Evolutionary conservation across 2,888 invertebrate species (phyloP).

Genomic region (Holacanthella duospinosa): DNA sequence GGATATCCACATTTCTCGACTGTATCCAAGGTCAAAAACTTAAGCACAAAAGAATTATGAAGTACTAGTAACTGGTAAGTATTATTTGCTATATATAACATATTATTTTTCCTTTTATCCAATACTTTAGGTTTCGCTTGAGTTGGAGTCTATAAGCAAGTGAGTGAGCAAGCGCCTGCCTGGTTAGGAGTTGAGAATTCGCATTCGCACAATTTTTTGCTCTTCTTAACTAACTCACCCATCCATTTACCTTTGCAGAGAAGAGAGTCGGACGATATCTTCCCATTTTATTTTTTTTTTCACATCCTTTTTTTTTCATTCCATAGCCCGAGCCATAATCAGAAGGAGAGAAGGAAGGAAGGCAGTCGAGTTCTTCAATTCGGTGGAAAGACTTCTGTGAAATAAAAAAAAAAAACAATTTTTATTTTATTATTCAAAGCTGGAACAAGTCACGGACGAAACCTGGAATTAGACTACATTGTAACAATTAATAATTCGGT

Average conservation of each 20-base stretch:
- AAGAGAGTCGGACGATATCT: not conserved
- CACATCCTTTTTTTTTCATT: not conserved
- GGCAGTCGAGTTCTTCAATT: constrained; percentile 3
- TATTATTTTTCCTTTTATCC: too few species aligned
- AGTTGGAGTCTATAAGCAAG: not conserved
- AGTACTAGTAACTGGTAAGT: too few species aligned
- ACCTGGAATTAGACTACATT: too few species aligned
- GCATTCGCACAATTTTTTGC: constrained; percentile 2
- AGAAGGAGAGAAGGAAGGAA: not conserved
- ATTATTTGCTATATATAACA: too few species aligned
- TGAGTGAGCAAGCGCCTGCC: not conserved
- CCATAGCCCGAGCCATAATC: not conserved
- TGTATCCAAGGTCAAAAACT: too few species aligned
- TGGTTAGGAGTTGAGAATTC: not conserved
- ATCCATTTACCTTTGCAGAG: not conserved
- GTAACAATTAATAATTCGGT: too few species aligned
- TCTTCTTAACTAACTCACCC: not conserved
- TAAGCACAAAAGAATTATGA: too few species aligned
- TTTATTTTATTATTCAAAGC: not conserved
- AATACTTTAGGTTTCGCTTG: not conserved
- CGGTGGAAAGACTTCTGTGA: not conserved
- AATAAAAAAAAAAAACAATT: not conserved
- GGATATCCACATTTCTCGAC: too few species aligned
- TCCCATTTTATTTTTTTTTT: not conserved
- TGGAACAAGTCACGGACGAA: not conserved